Percentiles rank a stretch among this genome's conserved stretches.
Evolutionary conservation across 1,140 invertebrate species (phyloP).

Genomic region (Ceratosolen solmsi): DNA sequence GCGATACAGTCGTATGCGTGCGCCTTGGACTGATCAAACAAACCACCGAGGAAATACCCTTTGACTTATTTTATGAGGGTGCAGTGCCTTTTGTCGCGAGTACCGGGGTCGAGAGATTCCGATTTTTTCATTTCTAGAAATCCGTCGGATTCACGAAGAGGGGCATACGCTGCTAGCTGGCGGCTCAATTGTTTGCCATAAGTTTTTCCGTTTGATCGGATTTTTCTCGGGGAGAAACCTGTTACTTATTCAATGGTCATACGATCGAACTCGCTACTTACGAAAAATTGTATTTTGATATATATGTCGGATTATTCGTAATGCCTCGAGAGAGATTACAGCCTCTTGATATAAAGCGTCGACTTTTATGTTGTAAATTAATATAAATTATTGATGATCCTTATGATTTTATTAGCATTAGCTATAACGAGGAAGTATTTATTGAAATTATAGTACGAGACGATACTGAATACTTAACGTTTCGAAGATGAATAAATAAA

Average conservation of each 20-base stretch:
- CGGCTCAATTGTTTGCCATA: slow-evolving; percentile 14
- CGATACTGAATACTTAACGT: background rate
- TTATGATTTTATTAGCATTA: background rate
- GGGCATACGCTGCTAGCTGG: slow-evolving; percentile 58
- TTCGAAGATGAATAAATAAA: too few species aligned
- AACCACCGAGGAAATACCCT: slow-evolving; percentile 35
- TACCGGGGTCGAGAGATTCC: slow-evolving; percentile 10
- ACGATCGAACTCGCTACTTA: background rate
- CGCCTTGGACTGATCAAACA: slow-evolving; percentile 39
- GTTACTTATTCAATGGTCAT: background rate
- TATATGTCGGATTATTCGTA: slow-evolving; percentile 22
- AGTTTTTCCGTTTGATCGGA: slow-evolving; percentile 33
- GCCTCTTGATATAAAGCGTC: background rate
- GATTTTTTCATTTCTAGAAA: slow-evolving; percentile 62
- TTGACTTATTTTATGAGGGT: slow-evolving; percentile 48
- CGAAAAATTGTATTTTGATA: slow-evolving; percentile 51
- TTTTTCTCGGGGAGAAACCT: slow-evolving; percentile 40
- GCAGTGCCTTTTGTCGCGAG: background rate
- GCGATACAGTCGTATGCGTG: background rate
- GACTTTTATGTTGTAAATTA: slow-evolving; percentile 3
- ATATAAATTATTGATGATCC: background rate
- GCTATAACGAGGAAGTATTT: background rate
- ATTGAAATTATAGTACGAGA: background rate
- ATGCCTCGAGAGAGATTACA: background rate
- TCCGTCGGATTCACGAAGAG: slow-evolving; percentile 56